phyloP scores from a whole-genome alignment of 1,140 invertebrate genomes.

The Lucilia sericata region DNA sequence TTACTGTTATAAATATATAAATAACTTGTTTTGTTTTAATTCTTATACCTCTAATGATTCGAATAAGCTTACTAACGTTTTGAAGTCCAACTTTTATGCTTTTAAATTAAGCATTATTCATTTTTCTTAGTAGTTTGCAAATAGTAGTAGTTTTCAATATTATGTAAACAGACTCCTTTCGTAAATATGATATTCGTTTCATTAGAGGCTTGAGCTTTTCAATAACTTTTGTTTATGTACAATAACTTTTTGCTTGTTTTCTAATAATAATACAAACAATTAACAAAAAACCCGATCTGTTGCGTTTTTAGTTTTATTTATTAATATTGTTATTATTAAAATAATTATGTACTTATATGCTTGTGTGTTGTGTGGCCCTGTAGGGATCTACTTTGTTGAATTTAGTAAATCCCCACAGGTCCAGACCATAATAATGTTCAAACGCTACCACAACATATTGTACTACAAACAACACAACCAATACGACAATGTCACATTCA shows the following conservation, averaged over 20 bases:
- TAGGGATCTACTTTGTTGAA: constrained; percentile 64
- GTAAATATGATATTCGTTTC: too few relatives aligned
- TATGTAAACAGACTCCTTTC: too few relatives aligned
- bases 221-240: too few relatives aligned
- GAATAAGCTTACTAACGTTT: too few relatives aligned
- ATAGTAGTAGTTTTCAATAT: too few relatives aligned
- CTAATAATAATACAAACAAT: too few relatives aligned
- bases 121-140: too few relatives aligned
- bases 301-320: neutral
- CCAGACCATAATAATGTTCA: constrained; percentile 57
- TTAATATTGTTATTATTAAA: neutral
- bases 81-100: too few relatives aligned
- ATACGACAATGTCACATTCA: constrained; percentile 85
- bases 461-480: constrained; percentile 55
- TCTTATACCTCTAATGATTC: neutral
- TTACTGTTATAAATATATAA: neutral
- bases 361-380: constrained; percentile 64
- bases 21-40: neutral
- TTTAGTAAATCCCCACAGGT: constrained; percentile 62
- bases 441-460: constrained; percentile 54
- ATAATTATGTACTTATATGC: constrained; percentile 23
- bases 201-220: too few relatives aligned
- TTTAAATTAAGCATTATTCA: too few relatives aligned
- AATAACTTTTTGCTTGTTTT: too few relatives aligned
- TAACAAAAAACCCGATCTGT: too few relatives aligned